phyloP scores from a whole-genome alignment of 2,797 vertebrate species.

The Crocodylus rhombifer region DNA sequence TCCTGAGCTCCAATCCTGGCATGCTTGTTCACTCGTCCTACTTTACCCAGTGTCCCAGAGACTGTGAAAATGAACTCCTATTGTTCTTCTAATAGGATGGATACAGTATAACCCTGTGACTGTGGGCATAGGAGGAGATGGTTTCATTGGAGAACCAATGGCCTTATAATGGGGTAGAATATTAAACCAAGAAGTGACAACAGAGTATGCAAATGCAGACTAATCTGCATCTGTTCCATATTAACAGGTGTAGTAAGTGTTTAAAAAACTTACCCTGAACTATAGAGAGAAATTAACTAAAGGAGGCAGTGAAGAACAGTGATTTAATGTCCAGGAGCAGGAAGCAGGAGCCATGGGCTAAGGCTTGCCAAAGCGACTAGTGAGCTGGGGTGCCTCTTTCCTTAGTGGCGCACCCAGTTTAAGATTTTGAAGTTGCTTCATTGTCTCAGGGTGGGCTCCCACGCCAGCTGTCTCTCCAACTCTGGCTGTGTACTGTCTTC shows the following conservation, averaged over 20 bases:
- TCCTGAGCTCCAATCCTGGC: not conserved
- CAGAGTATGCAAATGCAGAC: not conserved
- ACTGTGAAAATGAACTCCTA: not conserved
- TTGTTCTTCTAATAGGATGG: not conserved
- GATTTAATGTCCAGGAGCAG: not conserved
- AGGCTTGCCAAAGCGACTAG: not conserved
- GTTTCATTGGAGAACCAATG: not conserved
- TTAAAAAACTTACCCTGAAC: not conserved
- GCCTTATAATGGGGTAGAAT: not conserved
- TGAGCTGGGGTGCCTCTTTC: not conserved
- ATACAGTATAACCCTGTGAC: not conserved
- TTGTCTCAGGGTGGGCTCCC: not conserved
- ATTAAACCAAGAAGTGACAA: not conserved
- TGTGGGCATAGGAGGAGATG: not conserved
- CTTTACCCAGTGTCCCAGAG: not conserved
- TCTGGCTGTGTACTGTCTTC: not conserved
- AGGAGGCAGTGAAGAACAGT: no score
- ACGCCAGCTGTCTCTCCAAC: not conserved
- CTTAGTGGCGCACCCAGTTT: not conserved
- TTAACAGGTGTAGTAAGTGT: not conserved
- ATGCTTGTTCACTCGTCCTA: not conserved
- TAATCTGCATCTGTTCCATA: not conserved
- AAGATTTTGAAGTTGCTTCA: not conserved
- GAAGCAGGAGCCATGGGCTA: not conserved
- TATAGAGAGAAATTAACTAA: not conserved